Percentiles rank a stretch among this genome's conserved stretches.
These are phyloP conservation scores for Eupristina koningsbergeri DNA, from an alignment of 1,140 invertebrate species.

Conservation along the genomic window DNA sequence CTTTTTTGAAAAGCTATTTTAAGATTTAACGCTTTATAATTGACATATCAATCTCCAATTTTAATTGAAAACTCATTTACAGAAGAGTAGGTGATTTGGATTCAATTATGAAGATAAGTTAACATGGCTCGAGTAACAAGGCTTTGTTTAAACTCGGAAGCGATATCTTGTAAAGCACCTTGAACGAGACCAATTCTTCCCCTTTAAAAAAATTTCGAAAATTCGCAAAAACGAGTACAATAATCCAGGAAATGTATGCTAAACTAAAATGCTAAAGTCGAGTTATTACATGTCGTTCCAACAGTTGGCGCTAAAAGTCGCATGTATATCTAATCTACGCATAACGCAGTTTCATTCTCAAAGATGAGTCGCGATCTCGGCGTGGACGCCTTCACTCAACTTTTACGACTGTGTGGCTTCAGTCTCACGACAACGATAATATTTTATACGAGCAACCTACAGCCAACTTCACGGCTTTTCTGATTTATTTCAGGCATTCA, in stretches of 20 bases:
- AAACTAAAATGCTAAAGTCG: background rate
- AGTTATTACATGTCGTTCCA: background rate
- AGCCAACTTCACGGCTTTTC: conserved; percentile 1
- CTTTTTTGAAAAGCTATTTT: too few species aligned
- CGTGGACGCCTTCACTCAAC: background rate
- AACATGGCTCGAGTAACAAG: background rate
- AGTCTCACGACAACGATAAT: background rate
- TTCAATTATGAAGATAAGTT: background rate
- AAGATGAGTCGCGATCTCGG: background rate
- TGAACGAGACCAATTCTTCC: background rate
- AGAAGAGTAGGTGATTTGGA: background rate
- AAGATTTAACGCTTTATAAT: background rate
- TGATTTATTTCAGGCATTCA: conserved; percentile 32
- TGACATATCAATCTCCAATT: background rate
- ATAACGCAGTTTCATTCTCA: background rate
- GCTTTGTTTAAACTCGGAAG: background rate
- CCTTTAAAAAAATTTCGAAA: background rate
- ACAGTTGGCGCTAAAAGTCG: background rate
- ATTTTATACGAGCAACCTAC: conserved; percentile 22
- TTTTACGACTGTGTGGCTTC: conserved; percentile 4
- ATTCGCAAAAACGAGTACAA: background rate
- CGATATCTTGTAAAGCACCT: background rate
- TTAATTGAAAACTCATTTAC: background rate
- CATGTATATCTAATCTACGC: background rate
- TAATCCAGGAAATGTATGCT: background rate